Evolutionary conservation across 2,797 vertebrate genomes (phyloP), one percentile per base, ranked within the genome.

Genomic region (Peromyscus attwateri): DNA sequence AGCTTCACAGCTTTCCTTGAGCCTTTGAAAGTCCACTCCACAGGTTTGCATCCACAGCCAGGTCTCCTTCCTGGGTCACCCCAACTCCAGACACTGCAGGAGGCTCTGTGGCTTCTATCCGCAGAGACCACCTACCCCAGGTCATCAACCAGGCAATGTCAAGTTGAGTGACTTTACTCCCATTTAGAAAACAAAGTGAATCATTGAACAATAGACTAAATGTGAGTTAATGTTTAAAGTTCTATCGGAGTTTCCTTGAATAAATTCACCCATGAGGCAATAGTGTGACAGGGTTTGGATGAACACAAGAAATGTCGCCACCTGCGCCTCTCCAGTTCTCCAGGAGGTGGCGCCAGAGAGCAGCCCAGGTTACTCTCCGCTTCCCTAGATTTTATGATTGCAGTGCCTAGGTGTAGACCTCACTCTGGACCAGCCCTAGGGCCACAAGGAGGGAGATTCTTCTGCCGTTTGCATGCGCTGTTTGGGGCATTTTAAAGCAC

Each of bases 161-260:
- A 34, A 77, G 13, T 34, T 49, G 31, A 60, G 55, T 16, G 37
- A 19, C 10, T 76, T 87, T 62, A 66, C 40, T 92, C 37, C 93
- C 68, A 66, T 43, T 90, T 77, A 46, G n/a, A 83, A 96, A 81
- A 68, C 75, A 79, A 60, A 88, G 64, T 27, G 16, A 87, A 62
- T 90, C 89, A 73, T 40, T 60, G 37, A 76, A 93, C 21, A 7
- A 37, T 77, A 43, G 11, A 43, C 77, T 73, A 66, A 57, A 80
- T 10, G 10, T 87, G 71, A 91, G n/a, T 82, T 85, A 93, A 77
- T 79, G n/a, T 37, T 93, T 92, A 82, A 71, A 46, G 8, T 70
- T 37, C 79, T n/a, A 68, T 17, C 73, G 66, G 91, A n/a, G 40
- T 95, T 88, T 79, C 40, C 85, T n/a, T 77, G 83, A 94, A 70